These are phyloP conservation scores for Brachionus koreanus DNA, from an alignment of 1,140 invertebrate species.

Conservation along the genomic window DNA sequence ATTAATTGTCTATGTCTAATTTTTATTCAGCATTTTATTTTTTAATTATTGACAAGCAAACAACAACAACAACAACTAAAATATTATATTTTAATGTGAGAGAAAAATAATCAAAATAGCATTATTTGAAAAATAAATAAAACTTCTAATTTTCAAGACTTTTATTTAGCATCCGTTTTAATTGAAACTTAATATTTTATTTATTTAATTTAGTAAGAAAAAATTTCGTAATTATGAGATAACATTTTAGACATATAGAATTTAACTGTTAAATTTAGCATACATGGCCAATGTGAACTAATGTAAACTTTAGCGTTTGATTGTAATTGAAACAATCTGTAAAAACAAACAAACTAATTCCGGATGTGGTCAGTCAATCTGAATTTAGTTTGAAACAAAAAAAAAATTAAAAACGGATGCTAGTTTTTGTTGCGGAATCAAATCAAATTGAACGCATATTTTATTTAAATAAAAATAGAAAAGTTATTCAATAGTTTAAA, in stretches of 20 bases:
- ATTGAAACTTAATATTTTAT: not conserved
- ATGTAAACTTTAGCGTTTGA: slow-evolving; percentile 21
- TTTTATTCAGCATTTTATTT: no score
- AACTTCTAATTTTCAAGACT: no score
- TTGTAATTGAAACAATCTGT: slow-evolving; percentile 7
- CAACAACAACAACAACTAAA: no score
- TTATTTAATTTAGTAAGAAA: not conserved
- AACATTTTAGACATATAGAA: not conserved
- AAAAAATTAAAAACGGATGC: not conserved
- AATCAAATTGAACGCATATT: not conserved
- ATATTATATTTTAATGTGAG: no score
- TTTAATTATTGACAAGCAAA: no score
- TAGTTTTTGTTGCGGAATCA: not conserved
- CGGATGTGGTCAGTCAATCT: not conserved
- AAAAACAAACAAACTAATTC: slow-evolving; percentile 18
- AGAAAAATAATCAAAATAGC: no score
- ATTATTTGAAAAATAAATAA: no score
- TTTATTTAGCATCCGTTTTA: not conserved
- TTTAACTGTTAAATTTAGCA: not conserved
- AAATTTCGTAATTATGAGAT: not conserved
- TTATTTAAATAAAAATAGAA: not conserved
- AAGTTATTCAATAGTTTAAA: not conserved
- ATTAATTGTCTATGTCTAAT: no score
- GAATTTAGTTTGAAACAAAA: not conserved
- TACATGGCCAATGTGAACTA: not conserved